phyloP scores from a whole-genome alignment of 2,888 invertebrate genomes.

The Sceliomorpha sp. region DNA sequence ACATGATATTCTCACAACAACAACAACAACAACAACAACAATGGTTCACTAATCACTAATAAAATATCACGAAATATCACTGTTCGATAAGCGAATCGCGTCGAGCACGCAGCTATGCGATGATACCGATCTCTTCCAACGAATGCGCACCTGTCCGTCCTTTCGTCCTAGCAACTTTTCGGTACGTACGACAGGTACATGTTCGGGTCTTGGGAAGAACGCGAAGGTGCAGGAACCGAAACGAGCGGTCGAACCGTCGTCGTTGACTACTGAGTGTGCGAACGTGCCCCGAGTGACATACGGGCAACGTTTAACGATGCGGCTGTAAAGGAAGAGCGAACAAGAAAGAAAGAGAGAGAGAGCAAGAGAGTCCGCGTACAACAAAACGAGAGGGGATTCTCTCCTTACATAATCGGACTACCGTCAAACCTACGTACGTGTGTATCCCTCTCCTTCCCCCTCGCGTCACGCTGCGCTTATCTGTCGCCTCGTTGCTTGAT shows the following conservation, averaged over 20 bases:
- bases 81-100: no score
- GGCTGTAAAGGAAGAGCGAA: constrained; percentile 46
- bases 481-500: constrained; percentile 34
- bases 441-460: constrained; percentile 30
- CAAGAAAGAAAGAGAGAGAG: constrained; percentile 38
- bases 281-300: constrained; percentile 23
- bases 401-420: constrained; percentile 55
- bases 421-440: constrained; percentile 47
- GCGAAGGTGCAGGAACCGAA: constrained; percentile 33
- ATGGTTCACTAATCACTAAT: no score
- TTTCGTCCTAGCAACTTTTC: constrained; percentile 4
- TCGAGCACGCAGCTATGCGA: no score
- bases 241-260: constrained; percentile 45
- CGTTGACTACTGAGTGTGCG: constrained; percentile 46
- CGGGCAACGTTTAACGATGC: constrained; percentile 55
- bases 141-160: background rate
- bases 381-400: constrained; percentile 57
- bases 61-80: no score
- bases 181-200: constrained; percentile 31
- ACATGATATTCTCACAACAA: no score
- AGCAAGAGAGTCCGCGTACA: constrained; percentile 38
- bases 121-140: no score
- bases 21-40: no score
- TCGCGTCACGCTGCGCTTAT: constrained; percentile 31
- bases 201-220: constrained; percentile 32